These are phyloP conservation scores for Pangasius mekongensis DNA, from an alignment of 2,797 vertebrate species.

Conservation along the genomic window DNA sequence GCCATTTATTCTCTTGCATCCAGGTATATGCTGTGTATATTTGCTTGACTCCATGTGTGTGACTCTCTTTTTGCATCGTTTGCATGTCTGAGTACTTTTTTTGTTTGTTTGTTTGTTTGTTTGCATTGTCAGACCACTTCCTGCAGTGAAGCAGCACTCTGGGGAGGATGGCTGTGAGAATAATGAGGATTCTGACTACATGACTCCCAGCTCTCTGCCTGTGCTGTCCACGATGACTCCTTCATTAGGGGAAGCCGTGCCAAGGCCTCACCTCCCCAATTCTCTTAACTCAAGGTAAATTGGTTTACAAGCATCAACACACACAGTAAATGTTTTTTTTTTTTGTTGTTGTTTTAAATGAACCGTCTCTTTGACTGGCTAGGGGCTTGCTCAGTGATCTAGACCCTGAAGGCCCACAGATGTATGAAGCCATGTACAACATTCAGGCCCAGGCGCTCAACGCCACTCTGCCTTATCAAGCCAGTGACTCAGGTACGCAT, in stretches of 20 bases:
- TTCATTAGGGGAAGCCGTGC: slow-evolving; percentile 58
- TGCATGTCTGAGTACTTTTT: not conserved
- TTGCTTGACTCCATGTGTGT: not conserved
- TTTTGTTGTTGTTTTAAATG: not conserved
- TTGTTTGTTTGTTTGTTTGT: not conserved
- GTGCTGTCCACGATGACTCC: slow-evolving; percentile 70
- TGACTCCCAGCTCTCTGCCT: slow-evolving; percentile 92
- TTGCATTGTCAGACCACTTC: slow-evolving; percentile 73
- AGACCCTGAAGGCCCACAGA: slow-evolving; percentile 78
- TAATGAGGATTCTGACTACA: slow-evolving; percentile 92
- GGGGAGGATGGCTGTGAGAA: slow-evolving; percentile 81
- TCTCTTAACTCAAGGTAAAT: slow-evolving; percentile 65
- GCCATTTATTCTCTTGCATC: slow-evolving; percentile 90
- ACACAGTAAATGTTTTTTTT: not conserved
- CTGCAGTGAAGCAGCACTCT: slow-evolving; percentile 74
- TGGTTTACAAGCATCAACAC: no score
- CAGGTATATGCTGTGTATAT: slow-evolving; percentile 74
- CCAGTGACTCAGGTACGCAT: slow-evolving; percentile 78
- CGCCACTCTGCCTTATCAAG: slow-evolving; percentile 64
- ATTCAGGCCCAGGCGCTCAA: slow-evolving; percentile 81
- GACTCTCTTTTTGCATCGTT: not conserved
- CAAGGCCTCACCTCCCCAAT: slow-evolving; percentile 61
- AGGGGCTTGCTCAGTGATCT: slow-evolving; percentile 69
- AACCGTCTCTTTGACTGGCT: not conserved
- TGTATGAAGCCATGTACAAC: slow-evolving; percentile 94